Evolutionary conservation across 2,888 invertebrate genomes (phyloP).

Genomic region (Notodonta dromedarius): DNA sequence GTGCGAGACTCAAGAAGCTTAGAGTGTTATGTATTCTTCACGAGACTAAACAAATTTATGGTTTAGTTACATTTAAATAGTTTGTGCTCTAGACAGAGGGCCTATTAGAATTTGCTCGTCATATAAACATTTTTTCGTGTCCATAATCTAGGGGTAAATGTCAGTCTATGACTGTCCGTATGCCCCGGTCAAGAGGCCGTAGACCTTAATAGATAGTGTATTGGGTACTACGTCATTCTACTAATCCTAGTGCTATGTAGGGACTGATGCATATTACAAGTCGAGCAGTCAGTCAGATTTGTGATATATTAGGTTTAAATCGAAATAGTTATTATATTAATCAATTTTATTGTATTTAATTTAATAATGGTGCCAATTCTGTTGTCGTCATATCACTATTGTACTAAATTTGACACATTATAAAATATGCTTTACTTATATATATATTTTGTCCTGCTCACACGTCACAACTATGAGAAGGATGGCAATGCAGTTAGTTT

Average conservation of each 20-base stretch:
- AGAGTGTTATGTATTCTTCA: too few species aligned
- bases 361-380: neutral
- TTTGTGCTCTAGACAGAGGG: too few species aligned
- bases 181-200: neutral
- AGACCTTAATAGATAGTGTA: slow-evolving; percentile 15
- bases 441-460: slow-evolving; percentile 12
- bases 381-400: too few species aligned
- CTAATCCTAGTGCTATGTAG: slow-evolving; percentile 4
- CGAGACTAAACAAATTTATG: too few species aligned
- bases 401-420: too few species aligned
- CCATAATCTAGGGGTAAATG: neutral
- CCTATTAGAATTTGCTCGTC: too few species aligned
- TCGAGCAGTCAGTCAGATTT: slow-evolving; percentile 65
- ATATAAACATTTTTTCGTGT: neutral
- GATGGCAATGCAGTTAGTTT: too few species aligned
- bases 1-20: too few species aligned
- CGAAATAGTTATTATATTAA: slow-evolving; percentile 43
- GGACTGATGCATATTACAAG: slow-evolving; percentile 42
- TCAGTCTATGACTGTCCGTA: neutral
- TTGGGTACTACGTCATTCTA: slow-evolving; percentile 10
- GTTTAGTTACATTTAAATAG: too few species aligned
- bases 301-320: slow-evolving; percentile 72
- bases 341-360: slow-evolving; percentile 38
- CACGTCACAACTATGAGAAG: too few species aligned
- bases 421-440: neutral